A percentile compares a stretch with the other conserved stretches of the same genome.
These are phyloP conservation scores for Auanema freiburgensis DNA, from an alignment of 2,888 invertebrate species.

Conservation along the genomic window DNA sequence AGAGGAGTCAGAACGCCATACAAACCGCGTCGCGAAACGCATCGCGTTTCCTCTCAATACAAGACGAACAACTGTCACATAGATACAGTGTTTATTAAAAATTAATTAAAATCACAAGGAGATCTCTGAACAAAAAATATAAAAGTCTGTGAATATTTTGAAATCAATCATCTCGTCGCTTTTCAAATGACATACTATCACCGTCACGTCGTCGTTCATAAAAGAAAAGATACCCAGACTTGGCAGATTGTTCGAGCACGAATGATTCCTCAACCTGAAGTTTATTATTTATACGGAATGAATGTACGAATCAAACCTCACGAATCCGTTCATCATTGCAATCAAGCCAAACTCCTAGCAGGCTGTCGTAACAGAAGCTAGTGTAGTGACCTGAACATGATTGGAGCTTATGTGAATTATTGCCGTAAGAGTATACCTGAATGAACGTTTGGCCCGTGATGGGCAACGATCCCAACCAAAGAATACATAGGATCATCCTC, in stretches of 20 bases:
- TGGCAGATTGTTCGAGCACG: constrained; percentile 5
- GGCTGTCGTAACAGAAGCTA: constrained; percentile 6
- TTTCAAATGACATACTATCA: background rate
- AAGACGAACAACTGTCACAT: no score
- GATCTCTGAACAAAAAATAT: no score
- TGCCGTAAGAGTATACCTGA: constrained; percentile 4
- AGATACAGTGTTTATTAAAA: no score
- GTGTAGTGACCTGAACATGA: constrained; percentile 19
- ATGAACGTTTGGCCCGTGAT: no score
- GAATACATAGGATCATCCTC: background rate
- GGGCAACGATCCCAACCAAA: background rate
- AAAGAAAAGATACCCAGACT: constrained; percentile 13
- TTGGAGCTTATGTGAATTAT: no score
- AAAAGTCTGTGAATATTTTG: no score
- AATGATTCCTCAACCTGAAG: constrained; percentile 1
- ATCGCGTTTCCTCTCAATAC: no score
- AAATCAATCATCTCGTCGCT: no score
- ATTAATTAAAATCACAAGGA: no score
- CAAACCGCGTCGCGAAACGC: no score
- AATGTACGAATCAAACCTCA: background rate
- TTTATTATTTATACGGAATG: background rate
- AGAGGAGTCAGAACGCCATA: no score
- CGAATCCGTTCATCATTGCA: constrained; percentile 14
- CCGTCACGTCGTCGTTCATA: constrained; percentile 13
- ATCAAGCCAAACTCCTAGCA: constrained; percentile 8